Evolutionary conservation across 2,113 vertebrate genomes (phyloP), one percentile per base, ranked within the genome.

Genomic region (Merops nubicus): DNA sequence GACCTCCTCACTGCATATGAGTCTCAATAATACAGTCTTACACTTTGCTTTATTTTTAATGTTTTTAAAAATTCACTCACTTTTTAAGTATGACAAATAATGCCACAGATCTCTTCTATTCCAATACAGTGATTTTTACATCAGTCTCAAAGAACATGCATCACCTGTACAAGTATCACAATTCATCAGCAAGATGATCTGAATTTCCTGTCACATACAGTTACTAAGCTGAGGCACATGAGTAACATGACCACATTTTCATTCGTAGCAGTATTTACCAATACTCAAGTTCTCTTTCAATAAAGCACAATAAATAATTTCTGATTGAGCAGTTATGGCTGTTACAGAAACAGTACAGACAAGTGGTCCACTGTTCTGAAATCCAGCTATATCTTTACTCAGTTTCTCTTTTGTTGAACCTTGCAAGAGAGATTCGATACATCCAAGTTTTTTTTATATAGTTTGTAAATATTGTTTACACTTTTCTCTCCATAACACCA

Each of bases 1-100:
- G 91, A 96, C 92, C 83, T 96, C 85, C 84, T 93, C 73, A 86
- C 60, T 96, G 75, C 54, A 53, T 81, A 78, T 63, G 68, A 91
- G 60, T 86, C 80, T 68, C 90, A 85, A 94, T 31, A 84, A 60
- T 25, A 81, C 5, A 76, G 31, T 34, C 57, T 83, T 64, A 65
- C 0, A 2, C 54, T 90, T 75, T 70, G n/a, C 21, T 79, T 95
- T 91, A 64, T 79, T 88, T 92, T 79, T 43, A 54, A 11, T 20
- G 34, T 50, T 95, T 80, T 73, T 57, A 50, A 94, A 88, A 51
- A 67, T 33, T 78, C 33, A 20, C 26, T 91, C 76, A 6, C 1
- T 63, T 96, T 93, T 89, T 43, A 91, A 33, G 43, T 36, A 48
- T 21, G 62, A 81, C 42, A 91, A 69, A 70, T 54, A 78, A 3